Base-by-base conservation (phyloP, 2,888 invertebrate genomes). In the Watsonalla binaria region DNA sequence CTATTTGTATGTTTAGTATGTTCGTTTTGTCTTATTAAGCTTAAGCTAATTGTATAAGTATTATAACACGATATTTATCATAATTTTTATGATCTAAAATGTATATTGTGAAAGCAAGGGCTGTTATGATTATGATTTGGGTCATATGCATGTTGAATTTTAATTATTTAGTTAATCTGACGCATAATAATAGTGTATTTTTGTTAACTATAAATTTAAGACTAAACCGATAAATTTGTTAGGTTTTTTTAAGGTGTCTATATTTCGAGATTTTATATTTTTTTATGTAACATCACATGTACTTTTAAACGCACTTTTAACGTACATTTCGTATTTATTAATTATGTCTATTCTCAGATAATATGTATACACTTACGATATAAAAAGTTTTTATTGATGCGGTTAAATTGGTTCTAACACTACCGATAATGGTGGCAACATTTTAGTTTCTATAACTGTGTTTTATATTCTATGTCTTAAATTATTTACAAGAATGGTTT, bases 281-380 rank as follows among this genome's bases (percentile, higher is more conserved):
- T 60, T 69, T 72, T 74, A 65, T 55, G 61, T 66, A 64, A 66
- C 72, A 82, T 82, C 78, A 84, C 80, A 74, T 56, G 70, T 62
- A 75, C 61, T 59, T 68, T 67, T 68, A 68, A 42, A 62, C 63
- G 74, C 80, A 82, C 78, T 62, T 68, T 60, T 56, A 69, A 69
- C 74, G 75, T 66, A 72, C 64, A 71, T 78, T 72, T 63, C 66
- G 76, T 68, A 65, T 69, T 65, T 65, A 60, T 61, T 58, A 57
- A 58, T 58, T 66, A 63, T 72, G 60, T 65, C 65, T 64, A 59
- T 61, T 66, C n/a, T n/a, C n/a, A n/a, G n/a, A 52, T 62, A 59
- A 62, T 56, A 53, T 66, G 61, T 65, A 59, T 62, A 61, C 61
- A 58, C 62, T 66, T 74, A 65, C 68, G 65, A 72, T 72, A 54